A percentile compares a stretch with the other conserved stretches of the same genome.
phyloP scores from a whole-genome alignment of 2,113 vertebrate species.

The Natator depressus region DNA sequence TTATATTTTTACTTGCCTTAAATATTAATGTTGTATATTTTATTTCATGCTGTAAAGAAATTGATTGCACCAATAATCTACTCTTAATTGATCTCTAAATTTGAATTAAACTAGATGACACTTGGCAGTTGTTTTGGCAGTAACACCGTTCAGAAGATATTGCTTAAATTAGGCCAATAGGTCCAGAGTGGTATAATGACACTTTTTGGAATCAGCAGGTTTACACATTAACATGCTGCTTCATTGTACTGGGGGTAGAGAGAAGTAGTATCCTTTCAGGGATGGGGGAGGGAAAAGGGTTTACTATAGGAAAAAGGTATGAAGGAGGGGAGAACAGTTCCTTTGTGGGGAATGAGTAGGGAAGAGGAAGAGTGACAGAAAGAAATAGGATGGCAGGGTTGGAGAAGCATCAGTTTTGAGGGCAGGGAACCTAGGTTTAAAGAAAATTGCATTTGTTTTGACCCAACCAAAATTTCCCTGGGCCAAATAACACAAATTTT shows the following conservation, averaged over 20 bases:
- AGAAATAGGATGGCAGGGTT: neutral
- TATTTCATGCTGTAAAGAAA: neutral
- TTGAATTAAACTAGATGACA: neutral
- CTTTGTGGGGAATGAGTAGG: neutral
- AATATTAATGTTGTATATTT: neutral
- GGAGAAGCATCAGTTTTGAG: neutral
- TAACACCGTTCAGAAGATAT: neutral
- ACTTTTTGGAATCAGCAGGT: neutral
- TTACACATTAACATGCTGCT: neutral
- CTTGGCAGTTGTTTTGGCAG: neutral
- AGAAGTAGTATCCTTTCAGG: neutral
- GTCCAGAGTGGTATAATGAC: neutral
- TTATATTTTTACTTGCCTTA: neutral
- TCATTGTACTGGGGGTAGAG: neutral
- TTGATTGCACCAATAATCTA: neutral
- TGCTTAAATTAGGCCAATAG: neutral
- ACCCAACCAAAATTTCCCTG: neutral
- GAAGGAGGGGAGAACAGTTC: accelerated
- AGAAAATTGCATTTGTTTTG: neutral
- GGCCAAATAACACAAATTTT: neutral
- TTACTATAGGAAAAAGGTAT: neutral
- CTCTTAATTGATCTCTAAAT: neutral
- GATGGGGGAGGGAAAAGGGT: neutral
- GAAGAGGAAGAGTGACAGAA: neutral
- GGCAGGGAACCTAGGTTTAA: neutral